Base-by-base conservation (phyloP, 2,888 invertebrate genomes). In the Thelaira solivaga region DNA sequence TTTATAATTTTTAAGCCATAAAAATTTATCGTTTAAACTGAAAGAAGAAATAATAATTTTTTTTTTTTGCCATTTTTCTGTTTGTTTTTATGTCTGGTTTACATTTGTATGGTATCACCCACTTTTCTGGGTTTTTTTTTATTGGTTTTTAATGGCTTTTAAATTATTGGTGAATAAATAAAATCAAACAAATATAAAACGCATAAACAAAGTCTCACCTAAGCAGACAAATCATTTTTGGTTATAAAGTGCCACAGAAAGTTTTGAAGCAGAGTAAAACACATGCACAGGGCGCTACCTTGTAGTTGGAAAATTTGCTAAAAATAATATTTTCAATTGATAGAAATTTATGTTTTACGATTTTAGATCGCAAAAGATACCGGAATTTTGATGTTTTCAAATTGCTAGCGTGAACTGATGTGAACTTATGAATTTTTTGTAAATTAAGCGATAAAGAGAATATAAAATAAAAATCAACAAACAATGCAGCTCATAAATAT, bases 101-200 rank as follows among this genome's bases (percentile, higher is more conserved):
- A 29, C 22, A 22, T 8, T 43, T 34, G 29, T 22, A 20, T 10
- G n/a, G n/a, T n/a, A n/a, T n/a, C n/a, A n/a, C n/a, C n/a, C n/a
- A n/a, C n/a, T n/a, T n/a, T n/a, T n/a, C n/a, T 22, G 22, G 5
- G 20, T 4, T 16, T 6, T 0, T 18, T 47, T 64, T 51, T 51
- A 64, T 51, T 64, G 18, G 24, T 18, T 39, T 64, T 64, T 51
- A 64, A 64, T 49, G 16, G 39, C 49, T 51, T 64, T 51, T 41
- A 20, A 39, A 51, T 51, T 49, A 51, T 26, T 29, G 26, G 11
- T 7, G 39, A 41, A 18, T 26, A 36, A 36, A 57, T 31, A 39
- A 57, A 39, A 4, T 11, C 24, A 36, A 26, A 16, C 3, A 39
- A 39, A 39, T 11, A 24, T 13, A 16, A 41, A 41, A 36, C 6